phyloP scores from a whole-genome alignment of 2,888 invertebrate species.

The Epistrophella euchroma region DNA sequence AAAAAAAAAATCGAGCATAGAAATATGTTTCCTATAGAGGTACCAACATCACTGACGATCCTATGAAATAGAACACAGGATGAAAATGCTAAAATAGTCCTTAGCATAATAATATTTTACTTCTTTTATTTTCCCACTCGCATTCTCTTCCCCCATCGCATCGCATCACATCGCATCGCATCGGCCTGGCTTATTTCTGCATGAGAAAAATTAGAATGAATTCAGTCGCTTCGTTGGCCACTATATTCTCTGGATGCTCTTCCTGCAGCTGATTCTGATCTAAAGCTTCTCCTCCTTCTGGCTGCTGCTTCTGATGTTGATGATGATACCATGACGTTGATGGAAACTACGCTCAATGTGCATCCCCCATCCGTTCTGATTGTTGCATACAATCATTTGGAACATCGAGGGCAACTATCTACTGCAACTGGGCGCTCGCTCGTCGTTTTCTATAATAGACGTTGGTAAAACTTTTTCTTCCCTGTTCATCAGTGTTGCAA shows the following conservation, averaged over 20 bases:
- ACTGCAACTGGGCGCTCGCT: not conserved
- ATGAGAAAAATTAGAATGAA: slow-evolving; percentile 72
- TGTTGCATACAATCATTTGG: slow-evolving; percentile 73
- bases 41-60: slow-evolving; percentile 35
- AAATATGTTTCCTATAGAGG: slow-evolving; percentile 57
- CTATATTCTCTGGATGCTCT: slow-evolving; percentile 10
- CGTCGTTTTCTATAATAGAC: not conserved
- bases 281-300: slow-evolving; percentile 39
- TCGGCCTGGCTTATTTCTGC: slow-evolving; percentile 72
- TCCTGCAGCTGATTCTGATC: slow-evolving; percentile 15
- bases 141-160: slow-evolving; percentile 25
- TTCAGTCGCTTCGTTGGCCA: slow-evolving; percentile 71
- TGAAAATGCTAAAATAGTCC: slow-evolving; percentile 75
- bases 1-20: slow-evolving; percentile 41
- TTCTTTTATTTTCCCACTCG: slow-evolving; percentile 36
- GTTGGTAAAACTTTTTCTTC: slow-evolving; percentile 54
- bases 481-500: slow-evolving; percentile 66
- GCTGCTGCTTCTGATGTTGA: slow-evolving; percentile 62
- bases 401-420: slow-evolving; percentile 69
- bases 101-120: slow-evolving; percentile 67
- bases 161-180: not conserved
- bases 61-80: slow-evolving; percentile 62
- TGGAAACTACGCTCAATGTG: slow-evolving; percentile 75
- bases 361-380: slow-evolving; percentile 71
- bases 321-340: slow-evolving; percentile 75